Conservation (phyloP, 1,140 invertebrate genomes). For the Andricus grossulariae region DNA sequence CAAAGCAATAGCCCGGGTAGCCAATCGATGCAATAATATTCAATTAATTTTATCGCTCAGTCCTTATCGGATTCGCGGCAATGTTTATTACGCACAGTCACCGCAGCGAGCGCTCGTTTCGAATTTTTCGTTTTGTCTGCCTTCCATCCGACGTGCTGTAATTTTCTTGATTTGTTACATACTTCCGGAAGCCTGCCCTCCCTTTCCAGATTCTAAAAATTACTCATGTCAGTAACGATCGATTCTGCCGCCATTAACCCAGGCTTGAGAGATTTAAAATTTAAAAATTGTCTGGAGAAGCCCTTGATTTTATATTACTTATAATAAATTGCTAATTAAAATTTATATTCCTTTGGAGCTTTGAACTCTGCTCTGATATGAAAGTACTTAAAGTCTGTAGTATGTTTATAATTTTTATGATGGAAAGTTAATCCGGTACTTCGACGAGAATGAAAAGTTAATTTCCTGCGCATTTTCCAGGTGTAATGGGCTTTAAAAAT, state of each 20-base stretch:
- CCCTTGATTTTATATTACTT: background rate
- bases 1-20: constrained; percentile 35
- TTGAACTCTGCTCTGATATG: constrained; percentile 13
- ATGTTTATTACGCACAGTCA: constrained; percentile 35
- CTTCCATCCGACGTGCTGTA: background rate
- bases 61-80: constrained; percentile 48
- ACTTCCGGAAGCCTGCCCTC: no score
- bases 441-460: constrained; percentile 28
- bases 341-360: constrained; percentile 2
- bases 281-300: no score
- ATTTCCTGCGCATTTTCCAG: constrained; percentile 23
- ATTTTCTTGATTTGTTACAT: background rate
- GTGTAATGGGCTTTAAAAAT: constrained; percentile 26
- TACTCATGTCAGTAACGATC: no score
- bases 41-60: constrained; percentile 50
- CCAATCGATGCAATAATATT: constrained; percentile 48
- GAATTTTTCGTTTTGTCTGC: background rate
- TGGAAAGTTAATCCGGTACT: constrained; percentile 25
- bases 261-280: no score
- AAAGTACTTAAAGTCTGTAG: constrained; percentile 28
- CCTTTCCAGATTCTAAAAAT: no score
- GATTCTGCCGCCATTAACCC: no score
- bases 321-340: constrained; percentile 24
- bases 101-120: background rate
- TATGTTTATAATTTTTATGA: constrained; percentile 30